Evolutionary conservation across 2,888 invertebrate species (phyloP), one percentile per base, ranked within the genome.

Genomic region (Liopterus haemorrhoidalis): DNA sequence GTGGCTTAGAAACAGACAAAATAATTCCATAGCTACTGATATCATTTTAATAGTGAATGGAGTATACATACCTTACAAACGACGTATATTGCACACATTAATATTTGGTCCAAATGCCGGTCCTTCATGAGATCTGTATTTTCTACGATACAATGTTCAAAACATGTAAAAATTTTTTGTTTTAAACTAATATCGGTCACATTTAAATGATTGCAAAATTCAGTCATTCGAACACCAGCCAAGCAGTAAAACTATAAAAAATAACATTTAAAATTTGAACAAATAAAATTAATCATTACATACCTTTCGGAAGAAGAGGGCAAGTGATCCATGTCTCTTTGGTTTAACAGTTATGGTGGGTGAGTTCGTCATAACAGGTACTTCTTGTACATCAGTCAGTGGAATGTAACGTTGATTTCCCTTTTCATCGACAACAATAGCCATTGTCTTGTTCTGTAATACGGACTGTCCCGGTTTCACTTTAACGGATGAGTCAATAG

Each of bases 41-140:
- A n/a, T n/a, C n/a, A n/a, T n/a, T n/a, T n/a, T n/a, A n/a, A n/a
- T n/a, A n/a, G n/a, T n/a, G n/a, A n/a, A n/a, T n/a, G n/a, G n/a
- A n/a, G n/a, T 8, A 8, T 24, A 57, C 71, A 57, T 47, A 90
- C 82, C 75, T 88, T 90, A 64, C 89, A 87, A 58, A 94, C 88
- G 49, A 95, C 90, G 69, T 96, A 99, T 52, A 97, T 85, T 50
- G 94, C 84, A 70, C 97, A 99, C 94, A 99, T 95, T 39, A 99
- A 76, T 54, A 97, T 81, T 71, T 99, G 99, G 71, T 99, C 99
- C 20, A 99, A 73, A 69, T 99, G 97, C 3, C 99, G 76, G 67
- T 96, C 94, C 57, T 79, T 77, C 82, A 99, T 85, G 33, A 99
- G 72, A 51, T 82, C 78, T 0, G 86, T 85, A 59, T 90, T 81